Base-by-base conservation (phyloP, 2,888 invertebrate genomes). In the Esperia sulphurella region DNA sequence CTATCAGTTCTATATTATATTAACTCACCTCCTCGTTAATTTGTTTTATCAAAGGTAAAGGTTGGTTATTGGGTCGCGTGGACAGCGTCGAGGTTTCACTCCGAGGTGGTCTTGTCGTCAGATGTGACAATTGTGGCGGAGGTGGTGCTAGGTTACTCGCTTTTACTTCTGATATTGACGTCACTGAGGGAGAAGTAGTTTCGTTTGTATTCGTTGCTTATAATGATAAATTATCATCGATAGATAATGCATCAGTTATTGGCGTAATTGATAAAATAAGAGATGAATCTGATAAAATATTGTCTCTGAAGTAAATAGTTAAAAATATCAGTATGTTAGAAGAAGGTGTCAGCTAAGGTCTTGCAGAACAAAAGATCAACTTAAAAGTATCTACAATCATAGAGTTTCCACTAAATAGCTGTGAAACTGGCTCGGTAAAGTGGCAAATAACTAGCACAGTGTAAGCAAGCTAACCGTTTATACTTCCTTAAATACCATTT, bases 21-120 rank as follows among this genome's bases (percentile, higher is more conserved):
- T 6, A 48, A 57, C 59, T 63, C 73, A 88, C 88, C 79, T 88
- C 87, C 58, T 89, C 89, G 58, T 89, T 89, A 53, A 86, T 88
- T 53, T 88, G 88, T 55, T 89, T 89, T 48, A 86, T 79, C 2
- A 84, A 68, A 1, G 88, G 82, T 14, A 86, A 54, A 7, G 82
- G 76, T 55, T 86, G 88, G 57, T 80, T 83, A 59, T 81, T 85
- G 9, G 80, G 68, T 40, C 80, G 61, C 3, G 78, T 64, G 0
- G 80, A 68, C 13, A 79, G 53, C 0, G 70, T 43, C 0, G 68
- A 54, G 0, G 61, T 53, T 49, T 73, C 71, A 13, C 55, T 58
- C 8, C 63, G 59, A 0, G 60, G 51, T 1, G 54, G 50, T 12
- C 53, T 53, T 8, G 54, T 53, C 14, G 71, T 54, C 37, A 65